Base-by-base conservation (phyloP, 30 jellyfish, hydroid and myxozoan species). In the Turritopsis rubra region DNA sequence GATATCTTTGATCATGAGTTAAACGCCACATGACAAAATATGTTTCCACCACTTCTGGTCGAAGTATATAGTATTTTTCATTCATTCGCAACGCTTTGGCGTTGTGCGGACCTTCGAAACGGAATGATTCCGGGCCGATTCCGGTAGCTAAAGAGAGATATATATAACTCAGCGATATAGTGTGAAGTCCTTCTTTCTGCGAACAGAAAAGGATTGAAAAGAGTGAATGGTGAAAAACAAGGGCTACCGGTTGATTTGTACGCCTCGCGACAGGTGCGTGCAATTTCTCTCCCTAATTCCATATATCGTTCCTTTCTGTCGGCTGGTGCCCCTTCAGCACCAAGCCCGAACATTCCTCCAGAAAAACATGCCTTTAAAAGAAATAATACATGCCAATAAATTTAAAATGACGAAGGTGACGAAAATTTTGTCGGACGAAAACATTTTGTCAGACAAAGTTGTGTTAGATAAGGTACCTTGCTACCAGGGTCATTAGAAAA, bases 261-360 rank as follows among this genome's bases (percentile, higher is more conserved):
- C 18, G 97, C 86, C 72, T 90, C 97, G 29, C 85, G 88, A 53
- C 97, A 90, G 5, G 97, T 90, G 52, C 84, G 78, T 9, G 97
- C 90, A 24, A 90, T 80, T 78, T 90, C 97, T 28, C 80, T 84
- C 21, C 97, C 97, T 41, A 90, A 86, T 31, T 86, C 86, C 88
- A 90, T 66, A 52, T 90, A 79, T 75, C 88, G 90, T 3, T 86
- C 93, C 65, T 65, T 86, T 75, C 65, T 30, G 22, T 85, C 97
- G 16, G 74, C 77, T 29, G 97, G 95, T 7, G 95, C 95, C 30
- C 91, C 95, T 60, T 86, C 72, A 19, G 97, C 81, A 8, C 97
- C 96, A 17, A 90, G 89, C 5, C 93, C 97, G 71, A 90, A 90
- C 97, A 90, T 90, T 1, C 97, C 97, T 7, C 97, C 97, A 71